Base-by-base conservation (phyloP, 2,888 invertebrate species). In the Sialis fuliginosa region DNA sequence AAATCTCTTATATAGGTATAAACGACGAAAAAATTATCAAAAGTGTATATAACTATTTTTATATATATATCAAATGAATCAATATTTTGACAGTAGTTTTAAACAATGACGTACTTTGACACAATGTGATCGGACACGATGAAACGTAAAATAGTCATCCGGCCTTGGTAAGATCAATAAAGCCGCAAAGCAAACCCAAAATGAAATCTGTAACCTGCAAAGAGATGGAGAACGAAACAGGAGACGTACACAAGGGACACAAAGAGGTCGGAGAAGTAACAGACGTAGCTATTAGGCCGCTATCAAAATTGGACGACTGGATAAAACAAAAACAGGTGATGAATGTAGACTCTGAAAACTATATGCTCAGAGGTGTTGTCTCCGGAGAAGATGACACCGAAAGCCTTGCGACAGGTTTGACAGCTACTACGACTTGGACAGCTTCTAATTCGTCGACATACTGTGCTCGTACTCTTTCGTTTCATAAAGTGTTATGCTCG, bases 331-430 rank as follows among this genome's bases (percentile, higher is more conserved):
- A 49, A 10, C 53, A 56, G 12, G 50, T 63, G 52, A 61, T 67
- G 51, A 65, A 64, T 57, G 64, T 70, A 52, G 71, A 71, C 61
- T 60, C 66, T 47, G 68, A 69, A 54, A 71, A 71, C 57, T 71
- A 71, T 58, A 70, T 70, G 68, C 56, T 69, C 53, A 65, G 68
- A 53, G 66, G 64, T 50, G 60, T 65, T 46, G 59, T 62, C 55
- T 58, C n/a, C 12, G 33, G 35, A 46, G 52, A 48, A 46, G 54
- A 52, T 43, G 54, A 56, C 50, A 53, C 56, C 34, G 52, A 56
- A 45, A 55, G 56, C 32, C 54, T 55, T 40, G 54, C 54, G 45
- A 52, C 54, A 32, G 53, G 52, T 48, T 48, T 48, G 35, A 49
- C 50, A 45, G 49, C 48, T 45, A 50, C 52, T 49, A 48, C 44